A percentile compares a stretch with the other conserved stretches of the same genome.
Evolutionary conservation across 2,113 vertebrate species (phyloP).

Genomic region (Dicrurus megarhynchus): DNA sequence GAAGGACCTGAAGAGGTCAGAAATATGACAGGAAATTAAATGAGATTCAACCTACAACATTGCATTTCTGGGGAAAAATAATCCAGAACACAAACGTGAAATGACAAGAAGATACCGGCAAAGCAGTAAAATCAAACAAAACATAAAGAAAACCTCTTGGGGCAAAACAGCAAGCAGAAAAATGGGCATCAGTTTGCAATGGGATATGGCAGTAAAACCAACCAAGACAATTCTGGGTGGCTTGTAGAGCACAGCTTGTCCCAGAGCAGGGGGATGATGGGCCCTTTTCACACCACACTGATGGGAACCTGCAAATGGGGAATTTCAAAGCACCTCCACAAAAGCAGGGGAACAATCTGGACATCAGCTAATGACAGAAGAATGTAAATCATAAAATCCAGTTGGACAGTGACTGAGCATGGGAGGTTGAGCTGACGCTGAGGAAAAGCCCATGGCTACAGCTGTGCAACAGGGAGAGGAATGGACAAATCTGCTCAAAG

Average conservation of each 20-base stretch:
- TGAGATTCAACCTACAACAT: neutral
- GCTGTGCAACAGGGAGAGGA: neutral
- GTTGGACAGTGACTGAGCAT: neutral
- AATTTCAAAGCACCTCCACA: neutral
- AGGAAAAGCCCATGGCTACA: neutral
- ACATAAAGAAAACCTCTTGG: neutral
- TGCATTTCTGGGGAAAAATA: neutral
- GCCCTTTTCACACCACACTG: neutral
- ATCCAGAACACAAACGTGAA: neutral
- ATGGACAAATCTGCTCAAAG: neutral
- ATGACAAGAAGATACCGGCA: neutral
- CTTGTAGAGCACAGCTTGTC: neutral
- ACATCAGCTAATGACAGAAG: neutral
- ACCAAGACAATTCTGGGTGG: neutral
- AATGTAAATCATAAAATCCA: neutral
- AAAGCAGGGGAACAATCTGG: neutral
- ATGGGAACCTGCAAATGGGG: neutral
- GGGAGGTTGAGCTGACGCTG: neutral
- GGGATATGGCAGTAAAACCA: neutral
- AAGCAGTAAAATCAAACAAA: neutral
- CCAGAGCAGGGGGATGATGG: fast-evolving
- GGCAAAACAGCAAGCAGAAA: neutral
- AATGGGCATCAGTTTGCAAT: neutral
- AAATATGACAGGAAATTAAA: slow-evolving; percentile 14
- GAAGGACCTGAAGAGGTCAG: slow-evolving; percentile 1